Evolutionary conservation across 2,113 vertebrate species (phyloP).

Genomic region (Sylvicapra grimmia): DNA sequence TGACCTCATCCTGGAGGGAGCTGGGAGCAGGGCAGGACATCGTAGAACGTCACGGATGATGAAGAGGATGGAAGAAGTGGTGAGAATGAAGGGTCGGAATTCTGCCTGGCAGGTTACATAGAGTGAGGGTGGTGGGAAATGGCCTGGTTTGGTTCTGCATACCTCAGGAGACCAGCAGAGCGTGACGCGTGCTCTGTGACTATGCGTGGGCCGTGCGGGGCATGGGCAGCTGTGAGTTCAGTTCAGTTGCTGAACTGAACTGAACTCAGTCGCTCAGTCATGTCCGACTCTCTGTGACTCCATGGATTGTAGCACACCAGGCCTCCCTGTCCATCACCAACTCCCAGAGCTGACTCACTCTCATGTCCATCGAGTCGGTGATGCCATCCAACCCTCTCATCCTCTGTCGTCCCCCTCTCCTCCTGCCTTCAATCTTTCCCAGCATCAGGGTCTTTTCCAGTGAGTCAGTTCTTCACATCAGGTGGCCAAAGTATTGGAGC

Average conservation of each 20-base stretch:
- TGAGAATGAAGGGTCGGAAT: rapidly evolving
- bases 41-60: background rate
- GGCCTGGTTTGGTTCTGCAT: background rate
- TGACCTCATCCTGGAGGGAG: background rate
- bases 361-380: rapidly evolving
- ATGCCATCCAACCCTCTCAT: background rate
- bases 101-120: rapidly evolving
- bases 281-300: background rate
- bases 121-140: rapidly evolving
- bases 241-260: background rate
- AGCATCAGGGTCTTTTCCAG: background rate
- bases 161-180: too few relatives aligned
- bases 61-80: background rate
- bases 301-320: rapidly evolving
- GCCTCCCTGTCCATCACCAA: background rate
- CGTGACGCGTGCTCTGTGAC: rapidly evolving
- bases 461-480: background rate
- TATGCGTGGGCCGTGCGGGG: rapidly evolving
- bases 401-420: background rate
- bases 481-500: background rate
- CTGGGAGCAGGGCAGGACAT: background rate
- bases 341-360: rapidly evolving
- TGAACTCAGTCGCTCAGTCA: background rate
- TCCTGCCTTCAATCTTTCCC: background rate
- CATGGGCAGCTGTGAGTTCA: background rate